Evolutionary conservation across 2,113 vertebrate genomes (phyloP), one percentile per base, ranked within the genome.

Genomic region (Forbesichthys agassizii): DNA sequence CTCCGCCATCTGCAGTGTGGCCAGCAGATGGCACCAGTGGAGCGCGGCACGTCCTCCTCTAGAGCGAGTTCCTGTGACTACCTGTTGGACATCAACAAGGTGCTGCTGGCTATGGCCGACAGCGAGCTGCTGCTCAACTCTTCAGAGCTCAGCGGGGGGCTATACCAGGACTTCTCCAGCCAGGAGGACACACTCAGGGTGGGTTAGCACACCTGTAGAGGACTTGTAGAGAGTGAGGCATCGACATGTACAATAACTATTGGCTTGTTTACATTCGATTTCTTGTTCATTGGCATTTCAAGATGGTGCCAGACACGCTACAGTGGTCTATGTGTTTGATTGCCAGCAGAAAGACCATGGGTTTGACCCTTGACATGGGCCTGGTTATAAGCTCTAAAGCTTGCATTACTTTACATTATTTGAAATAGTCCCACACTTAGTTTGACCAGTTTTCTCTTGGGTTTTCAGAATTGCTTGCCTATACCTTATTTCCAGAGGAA

Each of bases 101-200:
- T 95, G 61, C 91, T 98, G 70, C 90, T 96, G 14, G 86, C 91
- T 56, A 94, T 98, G 91, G 95, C 95, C 5, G 94, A 96, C 88
- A 88, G 88, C n/a, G 96, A 99, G 53, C 82, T 98, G 66, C 91
- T 96, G 6, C 90, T 99, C 64, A 98, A 95, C 88, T 87, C 94
- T 62, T 93, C 95, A 0, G 95, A 97, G 80, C 93, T 98, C 20
- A 95, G 89, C 7, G 88, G 92, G 20, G 92, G 93, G 33, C 85
- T 94, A 46, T 98, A 94, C 11, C 94, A 98, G 62, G 93, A 98
- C 73, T 95, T 98, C 79, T 96, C 96, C 12, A 88, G 90, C 65
- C 96, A 98, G 77, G 96, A 98, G 79, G 95, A 98, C 77, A 93
- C 90, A 5, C 91, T 99, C 64, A 95, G 90, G 94, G 98, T 99